Conservation (phyloP, 1,140 invertebrate species). For the Drosophila arizonae region DNA sequence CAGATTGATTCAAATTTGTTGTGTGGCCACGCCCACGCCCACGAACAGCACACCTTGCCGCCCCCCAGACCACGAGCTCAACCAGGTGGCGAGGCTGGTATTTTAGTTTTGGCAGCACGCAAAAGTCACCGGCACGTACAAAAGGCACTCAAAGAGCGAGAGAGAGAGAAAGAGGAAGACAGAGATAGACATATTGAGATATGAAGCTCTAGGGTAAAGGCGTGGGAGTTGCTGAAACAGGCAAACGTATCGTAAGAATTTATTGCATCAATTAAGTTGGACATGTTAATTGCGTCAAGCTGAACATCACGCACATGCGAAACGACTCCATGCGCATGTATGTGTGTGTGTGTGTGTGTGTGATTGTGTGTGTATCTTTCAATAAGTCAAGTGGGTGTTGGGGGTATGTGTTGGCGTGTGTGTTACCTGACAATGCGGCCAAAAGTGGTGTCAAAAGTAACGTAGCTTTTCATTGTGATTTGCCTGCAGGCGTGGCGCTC, state of each 20-base stretch:
- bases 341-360: background rate
- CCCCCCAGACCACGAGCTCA: slow-evolving; percentile 2
- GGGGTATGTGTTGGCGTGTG: background rate
- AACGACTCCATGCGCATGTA: background rate
- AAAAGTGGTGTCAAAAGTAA: slow-evolving; percentile 45
- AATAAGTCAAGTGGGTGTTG: slow-evolving; percentile 20
- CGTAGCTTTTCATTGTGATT: slow-evolving; percentile 47
- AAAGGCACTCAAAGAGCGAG: slow-evolving; percentile 20
- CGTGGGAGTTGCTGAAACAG: slow-evolving; percentile 10
- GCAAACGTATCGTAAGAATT: slow-evolving; percentile 66
- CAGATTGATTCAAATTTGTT: slow-evolving; percentile 81
- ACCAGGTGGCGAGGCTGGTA: slow-evolving; percentile 43
- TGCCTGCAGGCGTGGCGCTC: slow-evolving; percentile 13
- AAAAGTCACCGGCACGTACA: slow-evolving; percentile 72
- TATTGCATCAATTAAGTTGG: slow-evolving; percentile 82
- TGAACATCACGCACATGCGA: slow-evolving; percentile 76
- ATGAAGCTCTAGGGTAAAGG: background rate
- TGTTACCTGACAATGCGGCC: slow-evolving; percentile 34
- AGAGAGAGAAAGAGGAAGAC: background rate
- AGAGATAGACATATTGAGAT: slow-evolving; percentile 1
- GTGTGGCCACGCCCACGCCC: slow-evolving; percentile 49
- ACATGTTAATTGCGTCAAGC: slow-evolving; percentile 82
- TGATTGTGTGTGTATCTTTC: background rate
- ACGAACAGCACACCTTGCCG: background rate
- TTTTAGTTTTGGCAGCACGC: slow-evolving; percentile 75